phyloP scores from a whole-genome alignment of 1,140 invertebrate genomes.

The Hyles vespertilio region DNA sequence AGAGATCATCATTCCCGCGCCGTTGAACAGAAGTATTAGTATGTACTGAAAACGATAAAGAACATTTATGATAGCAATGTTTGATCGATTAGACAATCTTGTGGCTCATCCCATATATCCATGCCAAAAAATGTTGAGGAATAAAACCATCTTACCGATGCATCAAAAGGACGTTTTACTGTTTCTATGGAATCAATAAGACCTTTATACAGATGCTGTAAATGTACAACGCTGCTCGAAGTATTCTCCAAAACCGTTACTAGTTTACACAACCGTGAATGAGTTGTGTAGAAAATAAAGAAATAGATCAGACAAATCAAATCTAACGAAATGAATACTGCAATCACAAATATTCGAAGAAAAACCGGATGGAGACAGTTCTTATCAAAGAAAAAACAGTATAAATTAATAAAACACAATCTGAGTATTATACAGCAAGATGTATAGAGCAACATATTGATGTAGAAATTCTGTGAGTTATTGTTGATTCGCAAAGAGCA shows the following conservation, averaged over 20 bases:
- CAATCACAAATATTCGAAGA: background rate
- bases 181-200: background rate
- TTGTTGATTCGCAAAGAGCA: background rate
- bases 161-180: background rate
- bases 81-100: no score
- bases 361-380: background rate
- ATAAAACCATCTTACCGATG: background rate
- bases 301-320: background rate
- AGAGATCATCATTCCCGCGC: background rate
- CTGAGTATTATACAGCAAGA: background rate
- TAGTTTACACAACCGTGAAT: background rate
- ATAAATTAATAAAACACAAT: background rate
- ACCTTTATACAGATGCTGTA: background rate
- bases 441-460: background rate
- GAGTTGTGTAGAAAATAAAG: slow-evolving; percentile 1
- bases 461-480: background rate
- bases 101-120: no score
- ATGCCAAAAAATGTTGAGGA: no score
- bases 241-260: background rate
- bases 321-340: background rate
- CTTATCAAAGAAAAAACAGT: background rate
- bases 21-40: background rate
- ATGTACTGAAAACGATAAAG: background rate
- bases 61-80: background rate
- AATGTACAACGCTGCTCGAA: background rate